These are phyloP conservation scores for Triplophysa bombifrons DNA, from an alignment of 2,797 vertebrate species.

Conservation along the genomic window DNA sequence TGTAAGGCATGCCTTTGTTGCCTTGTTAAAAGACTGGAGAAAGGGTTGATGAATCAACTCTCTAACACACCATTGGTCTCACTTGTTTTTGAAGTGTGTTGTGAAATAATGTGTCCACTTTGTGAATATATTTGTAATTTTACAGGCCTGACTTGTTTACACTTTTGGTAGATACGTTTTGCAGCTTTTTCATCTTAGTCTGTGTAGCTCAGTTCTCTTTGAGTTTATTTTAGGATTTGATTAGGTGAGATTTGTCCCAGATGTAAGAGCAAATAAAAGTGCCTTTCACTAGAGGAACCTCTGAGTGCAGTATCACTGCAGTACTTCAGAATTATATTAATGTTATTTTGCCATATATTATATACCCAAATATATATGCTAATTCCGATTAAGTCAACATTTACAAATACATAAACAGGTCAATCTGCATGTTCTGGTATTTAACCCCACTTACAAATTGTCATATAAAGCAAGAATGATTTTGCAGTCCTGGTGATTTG, in stretches of 20 bases:
- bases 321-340: too few species aligned
- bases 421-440: not conserved
- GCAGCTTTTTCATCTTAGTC: not conserved
- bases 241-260: conserved; percentile 6
- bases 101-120: too few species aligned
- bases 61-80: too few species aligned
- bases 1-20: not conserved
- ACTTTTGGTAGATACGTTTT: not conserved
- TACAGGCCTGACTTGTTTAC: not conserved
- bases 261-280: conserved; percentile 16
- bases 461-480: not conserved
- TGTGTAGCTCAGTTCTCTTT: not conserved
- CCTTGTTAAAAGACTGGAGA: not conserved
- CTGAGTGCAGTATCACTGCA: too few species aligned
- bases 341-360: too few species aligned
- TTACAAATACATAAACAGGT: not conserved
- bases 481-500: not conserved
- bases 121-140: not conserved
- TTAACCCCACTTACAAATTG: not conserved
- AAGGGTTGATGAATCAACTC: not conserved
- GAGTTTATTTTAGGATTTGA: conserved; percentile 10
- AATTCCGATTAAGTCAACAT: not conserved
- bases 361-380: too few species aligned
- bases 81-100: too few species aligned
- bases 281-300: conserved; percentile 55